A percentile compares a stretch with the other conserved stretches of the same genome.
These are phyloP conservation scores for Sakesphorus luctuosus DNA, from an alignment of 2,113 vertebrate genomes.

Conservation along the genomic window DNA sequence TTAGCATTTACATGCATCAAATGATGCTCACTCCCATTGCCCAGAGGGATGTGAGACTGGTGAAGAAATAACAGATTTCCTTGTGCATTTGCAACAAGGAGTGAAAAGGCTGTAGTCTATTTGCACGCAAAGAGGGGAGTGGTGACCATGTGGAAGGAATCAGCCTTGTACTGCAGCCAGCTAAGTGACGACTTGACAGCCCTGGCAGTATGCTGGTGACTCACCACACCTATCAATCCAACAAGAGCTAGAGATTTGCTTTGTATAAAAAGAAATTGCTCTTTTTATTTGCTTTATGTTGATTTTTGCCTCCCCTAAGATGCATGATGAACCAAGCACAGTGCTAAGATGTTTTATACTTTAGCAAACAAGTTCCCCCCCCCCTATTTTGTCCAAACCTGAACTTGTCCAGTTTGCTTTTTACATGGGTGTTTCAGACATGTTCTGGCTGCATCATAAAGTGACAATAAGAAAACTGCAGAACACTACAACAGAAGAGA, in stretches of 20 bases:
- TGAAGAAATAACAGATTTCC: conserved; percentile 16
- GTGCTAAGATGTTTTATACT: neutral
- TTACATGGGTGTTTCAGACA: conserved; percentile 7
- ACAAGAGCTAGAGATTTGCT: neutral
- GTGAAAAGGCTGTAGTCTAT: neutral
- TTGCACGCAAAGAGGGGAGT: neutral
- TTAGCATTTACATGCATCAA: neutral
- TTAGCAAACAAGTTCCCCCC: neutral
- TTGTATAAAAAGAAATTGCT: neutral
- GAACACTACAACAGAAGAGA: neutral
- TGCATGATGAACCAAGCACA: neutral
- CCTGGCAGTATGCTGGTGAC: neutral
- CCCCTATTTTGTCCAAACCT: neutral
- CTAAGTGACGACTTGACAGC: neutral
- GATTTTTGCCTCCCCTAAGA: neutral
- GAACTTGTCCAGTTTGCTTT: conserved; percentile 26
- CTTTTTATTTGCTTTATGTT: neutral
- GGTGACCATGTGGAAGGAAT: neutral
- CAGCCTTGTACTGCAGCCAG: neutral
- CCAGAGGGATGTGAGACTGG: neutral
- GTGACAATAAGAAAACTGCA: neutral
- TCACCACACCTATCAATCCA: neutral
- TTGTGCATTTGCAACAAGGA: neutral
- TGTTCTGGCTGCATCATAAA: conserved; percentile 24
- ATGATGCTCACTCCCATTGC: neutral